Base-by-base conservation (phyloP, 2,888 invertebrate genomes). In the Leptopilina myrica region DNA sequence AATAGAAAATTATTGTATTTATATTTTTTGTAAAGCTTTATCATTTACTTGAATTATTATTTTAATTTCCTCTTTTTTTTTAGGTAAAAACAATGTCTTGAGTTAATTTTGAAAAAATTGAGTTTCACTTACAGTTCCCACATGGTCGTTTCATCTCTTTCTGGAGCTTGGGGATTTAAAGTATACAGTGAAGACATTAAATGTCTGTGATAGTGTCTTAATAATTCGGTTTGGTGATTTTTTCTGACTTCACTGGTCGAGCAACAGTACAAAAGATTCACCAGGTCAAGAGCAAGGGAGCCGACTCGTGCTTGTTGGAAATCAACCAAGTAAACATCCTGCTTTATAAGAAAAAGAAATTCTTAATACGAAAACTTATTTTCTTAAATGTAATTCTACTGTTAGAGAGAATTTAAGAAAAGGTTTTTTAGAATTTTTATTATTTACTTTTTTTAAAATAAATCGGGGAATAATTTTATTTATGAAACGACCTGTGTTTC, bases 231-330 rank as follows among this genome's bases (percentile, higher is more conserved):
- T 86, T 95, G 92, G 85, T 95, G 93, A 5, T 92, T 91, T 20
- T 92, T 92, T n/a, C 95, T 92, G 89, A 95, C 93, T 66, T 93
- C 92, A 83, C 94, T 93, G 46, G 93, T 94, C 49, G 95, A 93
- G 85, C 95, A 96, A 82, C 95, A 93, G 86, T 94, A 95, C 81
- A 95, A 90, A 46, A 96, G 90, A 91, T 94, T 95, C 2, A 94
- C 94, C 85, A 96, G 92, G 89, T 96, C 96, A 67, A 95, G 90
- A 0, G 95, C 94, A 73, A 95, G 94, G 0, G 96, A 95, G 46
- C 95, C 95, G 85, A 95, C 95, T 15, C 96, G 94, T 26, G 94
- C 94, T 78, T 95, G 89, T 90, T 96, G 96, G 89, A 96, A 96
- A 88, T 96, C 96, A 46, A 96, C 94, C 76, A 96, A 92, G 86